Base-by-base conservation (phyloP, 2,797 vertebrate genomes). In the Phoeniculus purpureus region DNA sequence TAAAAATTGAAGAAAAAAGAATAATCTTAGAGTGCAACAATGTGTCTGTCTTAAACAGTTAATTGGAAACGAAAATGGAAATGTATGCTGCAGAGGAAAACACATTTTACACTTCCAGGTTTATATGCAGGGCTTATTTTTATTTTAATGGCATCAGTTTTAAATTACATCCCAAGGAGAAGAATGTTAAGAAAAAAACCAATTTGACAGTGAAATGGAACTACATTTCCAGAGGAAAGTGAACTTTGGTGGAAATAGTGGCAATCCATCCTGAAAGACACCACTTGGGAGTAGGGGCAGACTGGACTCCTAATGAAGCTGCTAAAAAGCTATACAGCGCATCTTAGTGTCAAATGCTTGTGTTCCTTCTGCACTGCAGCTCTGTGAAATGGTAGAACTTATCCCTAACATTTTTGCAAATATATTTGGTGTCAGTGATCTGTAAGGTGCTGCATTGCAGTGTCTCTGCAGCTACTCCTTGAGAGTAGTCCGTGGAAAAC, bases 391-490 rank as follows among this genome's bases (percentile, higher is more conserved):
- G 32, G n/a, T 59, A 23, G 78, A 81, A 29, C 11, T 10, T 23
- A 77, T 48, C 76, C 72, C 48, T 43, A 47, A 89, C 76, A 56
- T 59, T 78, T 89, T 70, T 78, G 29, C 16, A 40, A 89, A 88
- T 43, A 51, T 26, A 10, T 7, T 88, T 51, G 7, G 10, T 47
- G 27, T 29, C 59, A 58, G 31, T 78, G 81, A 48, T 81, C 62
- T 75, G 71, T 22, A 10, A 86, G 74, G 59, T 92, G 51, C 87
- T 95, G 73, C 85, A 94, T 70, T 97, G 89, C 92, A 96, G 95
- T 93, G 81, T 58, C 87, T 87, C 81, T 95, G 95, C 82, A 97
- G 93, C 61, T 94, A 17, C 71, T 86, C 45, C 61, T 88, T 83
- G 79, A 3, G 73, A 85, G 55, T 60, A 37, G 19, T 40, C 82